phyloP scores from a whole-genome alignment of 1,140 invertebrate genomes.

The Anoplolepis gracilipes region DNA sequence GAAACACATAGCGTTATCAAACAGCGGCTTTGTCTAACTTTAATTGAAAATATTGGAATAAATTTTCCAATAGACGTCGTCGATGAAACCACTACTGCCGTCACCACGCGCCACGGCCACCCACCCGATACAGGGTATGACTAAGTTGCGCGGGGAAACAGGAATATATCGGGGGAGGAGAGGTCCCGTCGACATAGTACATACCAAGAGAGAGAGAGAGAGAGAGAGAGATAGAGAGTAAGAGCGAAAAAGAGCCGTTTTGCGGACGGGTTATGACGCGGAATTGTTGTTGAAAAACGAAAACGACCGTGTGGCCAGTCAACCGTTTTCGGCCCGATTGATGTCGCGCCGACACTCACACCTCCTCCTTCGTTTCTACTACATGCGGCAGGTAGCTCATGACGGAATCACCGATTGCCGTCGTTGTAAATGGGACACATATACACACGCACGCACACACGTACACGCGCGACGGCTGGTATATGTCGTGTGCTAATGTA shows the following conservation, averaged over 20 bases:
- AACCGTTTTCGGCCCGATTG: constrained; percentile 67
- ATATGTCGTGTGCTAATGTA: constrained; percentile 35
- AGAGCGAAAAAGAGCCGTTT: constrained; percentile 71
- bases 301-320: constrained; percentile 33
- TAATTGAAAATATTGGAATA: constrained; percentile 87
- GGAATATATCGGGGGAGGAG: constrained; percentile 16
- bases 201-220: constrained; percentile 43
- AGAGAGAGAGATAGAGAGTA: constrained; percentile 8
- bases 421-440: constrained; percentile 48
- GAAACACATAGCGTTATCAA: constrained; percentile 79
- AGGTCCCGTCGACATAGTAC: constrained; percentile 12
- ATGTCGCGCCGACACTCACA: constrained; percentile 19
- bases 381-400: constrained; percentile 8
- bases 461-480: not conserved
- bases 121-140: constrained; percentile 51
- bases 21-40: constrained; percentile 83
- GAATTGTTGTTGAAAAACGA: constrained; percentile 68
- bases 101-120: constrained; percentile 20
- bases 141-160: constrained; percentile 44
- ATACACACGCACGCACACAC: not conserved
- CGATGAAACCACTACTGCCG: constrained; percentile 72
- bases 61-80: constrained; percentile 83
- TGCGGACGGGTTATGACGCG: constrained; percentile 61
- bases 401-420: constrained; percentile 34
- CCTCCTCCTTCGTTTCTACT: not conserved